Evolutionary conservation across 2,113 vertebrate species (phyloP).

Genomic region (Hymenochirus boettgeri): DNA sequence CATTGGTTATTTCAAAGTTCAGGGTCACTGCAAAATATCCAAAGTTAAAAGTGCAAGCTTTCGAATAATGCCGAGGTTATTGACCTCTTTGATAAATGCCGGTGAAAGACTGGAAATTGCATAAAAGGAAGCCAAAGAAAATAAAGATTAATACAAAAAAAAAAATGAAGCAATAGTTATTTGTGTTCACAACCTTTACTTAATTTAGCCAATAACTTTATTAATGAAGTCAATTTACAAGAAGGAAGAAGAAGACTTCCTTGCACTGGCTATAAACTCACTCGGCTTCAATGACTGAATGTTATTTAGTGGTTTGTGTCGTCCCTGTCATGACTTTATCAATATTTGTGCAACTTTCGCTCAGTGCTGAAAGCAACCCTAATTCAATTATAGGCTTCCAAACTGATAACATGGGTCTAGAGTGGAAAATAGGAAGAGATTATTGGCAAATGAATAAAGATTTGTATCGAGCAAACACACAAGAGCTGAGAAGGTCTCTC

Average conservation of each 20-base stretch:
- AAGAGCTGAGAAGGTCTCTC: constrained; percentile 61
- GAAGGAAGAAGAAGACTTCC: constrained; percentile 54
- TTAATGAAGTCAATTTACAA: constrained; percentile 60
- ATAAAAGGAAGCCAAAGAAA: too few species aligned
- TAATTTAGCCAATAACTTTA: constrained; percentile 64
- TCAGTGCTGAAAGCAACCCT: constrained; percentile 77
- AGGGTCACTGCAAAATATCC: too few species aligned
- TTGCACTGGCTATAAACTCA: constrained; percentile 45
- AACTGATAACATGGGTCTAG: constrained; percentile 76
- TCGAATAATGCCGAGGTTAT: too few species aligned
- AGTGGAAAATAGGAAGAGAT: constrained; percentile 78
- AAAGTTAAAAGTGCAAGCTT: too few species aligned
- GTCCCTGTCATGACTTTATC: constrained; percentile 75
- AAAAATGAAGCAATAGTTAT: not conserved
- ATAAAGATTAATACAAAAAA: not conserved
- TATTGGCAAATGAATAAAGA: constrained; percentile 93
- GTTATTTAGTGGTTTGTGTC: constrained; percentile 58
- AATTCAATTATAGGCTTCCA: constrained; percentile 85
- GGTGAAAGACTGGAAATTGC: constrained; percentile 27
- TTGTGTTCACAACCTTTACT: constrained; percentile 60
- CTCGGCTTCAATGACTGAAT: constrained; percentile 46
- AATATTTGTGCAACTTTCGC: constrained; percentile 62
- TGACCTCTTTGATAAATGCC: too few species aligned
- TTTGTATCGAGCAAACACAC: constrained; percentile 76
- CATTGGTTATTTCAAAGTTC: too few species aligned